Base-by-base conservation (phyloP, 53 echinoderm and acorn worm genomes). In the Antedon mediterranea region DNA sequence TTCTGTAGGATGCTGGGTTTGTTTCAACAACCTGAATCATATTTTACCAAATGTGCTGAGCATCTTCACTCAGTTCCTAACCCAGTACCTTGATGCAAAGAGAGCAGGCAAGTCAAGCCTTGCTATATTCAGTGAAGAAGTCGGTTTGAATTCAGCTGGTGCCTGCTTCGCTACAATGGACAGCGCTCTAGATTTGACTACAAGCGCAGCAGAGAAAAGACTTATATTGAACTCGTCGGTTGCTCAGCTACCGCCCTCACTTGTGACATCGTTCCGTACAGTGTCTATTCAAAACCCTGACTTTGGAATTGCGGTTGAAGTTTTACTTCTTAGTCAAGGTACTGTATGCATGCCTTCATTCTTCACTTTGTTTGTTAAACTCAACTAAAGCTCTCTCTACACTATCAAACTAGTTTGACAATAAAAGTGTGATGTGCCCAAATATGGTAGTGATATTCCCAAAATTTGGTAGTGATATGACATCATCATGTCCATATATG, bases 101-200 rank as follows among this genome's bases (percentile, higher is more conserved):
- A 75, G 84, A 30, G 83, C 85, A 14, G 85, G 85, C 79, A 89
- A 85, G 72, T 82, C 89, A 0, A 79, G 81, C 72, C 85, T 87
- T 76, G 79, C 87, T 71, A 72, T 85, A 31, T 91, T 87, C 33
- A 85, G 89, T 15, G 95, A 91, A 30, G 95, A 94, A 72, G 85
- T 94, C 0, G 78, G 91, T 20, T 73, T 91, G 70, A 85, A 87
- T 32, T 82, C 95, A 31, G 70, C 74, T 42, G 95, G 89, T 43
- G 89, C 85, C 3, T 94, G 95, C 73, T 83, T 94, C 28, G 95
- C 91, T 30, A 94, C 95, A 33, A 73, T 94, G 83, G 95, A 91
- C 77, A 89, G 81, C 72, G 43, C 87, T 71, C 81, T 94, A 70
- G 34, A 76, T 14, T 7, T 76, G 34, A 43, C 72, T 5, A 82